Conservation (phyloP, 2,888 invertebrate genomes). For the Drosophila antonietae region DNA sequence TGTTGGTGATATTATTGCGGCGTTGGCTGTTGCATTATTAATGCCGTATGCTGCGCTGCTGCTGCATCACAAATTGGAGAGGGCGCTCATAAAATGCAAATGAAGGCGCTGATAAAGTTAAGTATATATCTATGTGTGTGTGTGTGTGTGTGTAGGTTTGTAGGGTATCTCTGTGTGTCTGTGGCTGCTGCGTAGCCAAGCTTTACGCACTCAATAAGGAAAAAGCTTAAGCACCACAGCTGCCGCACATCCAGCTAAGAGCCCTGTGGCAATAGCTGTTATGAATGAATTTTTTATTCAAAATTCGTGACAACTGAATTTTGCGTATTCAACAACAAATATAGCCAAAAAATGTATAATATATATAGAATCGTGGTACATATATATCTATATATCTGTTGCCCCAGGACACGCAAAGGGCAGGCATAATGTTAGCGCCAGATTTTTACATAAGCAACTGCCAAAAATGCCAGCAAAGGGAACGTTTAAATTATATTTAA, state of each 20-base stretch:
- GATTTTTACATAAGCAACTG: constrained; percentile 9
- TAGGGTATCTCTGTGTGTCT: background rate
- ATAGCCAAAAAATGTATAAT: background rate
- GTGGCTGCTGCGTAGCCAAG: constrained; percentile 18
- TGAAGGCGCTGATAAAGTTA: constrained; percentile 21
- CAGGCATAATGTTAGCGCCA: background rate
- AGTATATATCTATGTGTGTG: background rate
- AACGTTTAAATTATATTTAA: constrained; percentile 36
- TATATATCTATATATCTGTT: background rate
- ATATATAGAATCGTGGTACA: background rate
- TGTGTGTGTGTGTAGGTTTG: background rate
- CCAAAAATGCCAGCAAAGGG: constrained; percentile 18
- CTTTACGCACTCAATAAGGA: constrained; percentile 36
- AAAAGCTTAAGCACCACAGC: constrained; percentile 42
- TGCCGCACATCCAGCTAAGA: background rate
- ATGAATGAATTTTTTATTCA: constrained; percentile 49
- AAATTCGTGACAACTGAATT: constrained; percentile 14
- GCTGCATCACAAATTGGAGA: constrained; percentile 61
- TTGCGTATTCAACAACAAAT: background rate
- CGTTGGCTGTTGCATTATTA: constrained; percentile 64
- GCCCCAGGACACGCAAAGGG: constrained; percentile 1
- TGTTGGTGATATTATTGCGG: constrained; percentile 42
- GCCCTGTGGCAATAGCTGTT: constrained; percentile 36
- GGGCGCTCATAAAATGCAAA: constrained; percentile 63
- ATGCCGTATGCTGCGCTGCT: constrained; percentile 50